Conservation (phyloP, 1,140 invertebrate genomes). For the Papilio machaon region DNA sequence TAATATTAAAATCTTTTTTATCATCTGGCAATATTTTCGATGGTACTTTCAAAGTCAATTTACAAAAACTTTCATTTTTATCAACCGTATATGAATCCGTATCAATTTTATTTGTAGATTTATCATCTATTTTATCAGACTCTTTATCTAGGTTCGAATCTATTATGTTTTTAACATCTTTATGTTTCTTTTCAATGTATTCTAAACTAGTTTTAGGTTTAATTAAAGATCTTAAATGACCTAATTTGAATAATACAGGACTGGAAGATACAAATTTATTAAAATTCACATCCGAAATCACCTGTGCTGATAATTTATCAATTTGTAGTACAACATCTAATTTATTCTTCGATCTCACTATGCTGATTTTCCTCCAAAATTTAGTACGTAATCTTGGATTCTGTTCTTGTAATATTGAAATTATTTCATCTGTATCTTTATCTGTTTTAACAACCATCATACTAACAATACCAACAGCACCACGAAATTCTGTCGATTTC, state of each 20-base stretch:
- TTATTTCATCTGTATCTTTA: slow-evolving; percentile 60
- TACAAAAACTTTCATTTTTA: slow-evolving; percentile 44
- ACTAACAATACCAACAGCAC: slow-evolving; percentile 71
- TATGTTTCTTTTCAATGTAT: slow-evolving; percentile 48
- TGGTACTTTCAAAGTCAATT: slow-evolving; percentile 62
- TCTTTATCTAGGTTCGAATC: background rate
- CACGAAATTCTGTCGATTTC: slow-evolving; percentile 69
- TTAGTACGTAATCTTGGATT: slow-evolving; percentile 71
- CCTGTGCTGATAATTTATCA: slow-evolving; percentile 70
- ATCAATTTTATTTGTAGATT: too few relatives aligned
- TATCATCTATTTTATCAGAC: background rate
- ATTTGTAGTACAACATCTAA: slow-evolving; percentile 71
- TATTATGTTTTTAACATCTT: slow-evolving; percentile 16
- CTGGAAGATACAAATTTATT: slow-evolving; percentile 54
- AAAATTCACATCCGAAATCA: slow-evolving; percentile 60
- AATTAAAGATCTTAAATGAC: slow-evolving; percentile 63
- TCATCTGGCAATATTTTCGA: slow-evolving; percentile 58
- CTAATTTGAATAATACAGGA: slow-evolving; percentile 63
- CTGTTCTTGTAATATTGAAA: slow-evolving; percentile 61
- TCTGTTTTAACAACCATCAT: slow-evolving; percentile 62
- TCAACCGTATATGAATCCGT: slow-evolving; percentile 28
- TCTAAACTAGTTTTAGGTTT: slow-evolving; percentile 58
- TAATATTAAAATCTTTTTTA: slow-evolving; percentile 64
- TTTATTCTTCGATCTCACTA: slow-evolving; percentile 54
- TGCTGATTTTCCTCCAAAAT: slow-evolving; percentile 73